A percentile compares a stretch with the other conserved stretches of the same genome.
Evolutionary conservation across 2,797 vertebrate genomes (phyloP).

Genomic region (Sebastes minor): DNA sequence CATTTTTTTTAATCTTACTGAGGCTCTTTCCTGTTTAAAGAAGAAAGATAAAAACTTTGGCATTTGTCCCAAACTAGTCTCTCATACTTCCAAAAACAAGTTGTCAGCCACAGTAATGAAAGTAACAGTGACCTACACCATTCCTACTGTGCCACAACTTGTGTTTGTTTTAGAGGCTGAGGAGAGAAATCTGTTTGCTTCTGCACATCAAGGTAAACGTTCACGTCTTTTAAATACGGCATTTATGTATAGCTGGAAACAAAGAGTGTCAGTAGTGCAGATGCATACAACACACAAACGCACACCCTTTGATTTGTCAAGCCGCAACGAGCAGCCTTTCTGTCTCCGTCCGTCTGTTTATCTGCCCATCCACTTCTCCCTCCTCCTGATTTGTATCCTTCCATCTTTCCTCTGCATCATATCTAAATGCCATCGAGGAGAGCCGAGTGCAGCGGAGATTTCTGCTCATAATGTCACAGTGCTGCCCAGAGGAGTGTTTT

Average conservation of each 20-base stretch:
- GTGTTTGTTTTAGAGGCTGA: not conserved
- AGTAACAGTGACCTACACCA: not conserved
- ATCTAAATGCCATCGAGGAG: slow-evolving; percentile 59
- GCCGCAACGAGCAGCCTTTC: slow-evolving; percentile 26
- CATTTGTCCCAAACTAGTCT: not conserved
- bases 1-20: not conserved
- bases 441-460: slow-evolving; percentile 22
- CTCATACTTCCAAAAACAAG: not conserved
- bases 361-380: slow-evolving; percentile 35
- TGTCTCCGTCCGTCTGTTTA: slow-evolving; percentile 39
- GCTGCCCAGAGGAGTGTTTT: slow-evolving; percentile 43
- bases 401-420: slow-evolving; percentile 28
- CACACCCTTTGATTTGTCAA: slow-evolving; percentile 38
- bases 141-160: not conserved
- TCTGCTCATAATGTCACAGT: slow-evolving; percentile 57
- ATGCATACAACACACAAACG: not conserved
- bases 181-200: slow-evolving; percentile 27
- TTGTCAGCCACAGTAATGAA: not conserved
- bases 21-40: not conserved
- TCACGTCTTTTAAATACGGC: slow-evolving; percentile 37
- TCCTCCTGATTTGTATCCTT: slow-evolving; percentile 29
- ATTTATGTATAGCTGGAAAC: slow-evolving; percentile 27
- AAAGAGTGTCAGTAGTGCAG: slow-evolving; percentile 2
- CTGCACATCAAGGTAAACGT: slow-evolving; percentile 13
- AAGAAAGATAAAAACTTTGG: not conserved